Evolutionary conservation across 2,888 invertebrate species (phyloP), one percentile per base, ranked within the genome.

Genomic region (Patella caerulea): DNA sequence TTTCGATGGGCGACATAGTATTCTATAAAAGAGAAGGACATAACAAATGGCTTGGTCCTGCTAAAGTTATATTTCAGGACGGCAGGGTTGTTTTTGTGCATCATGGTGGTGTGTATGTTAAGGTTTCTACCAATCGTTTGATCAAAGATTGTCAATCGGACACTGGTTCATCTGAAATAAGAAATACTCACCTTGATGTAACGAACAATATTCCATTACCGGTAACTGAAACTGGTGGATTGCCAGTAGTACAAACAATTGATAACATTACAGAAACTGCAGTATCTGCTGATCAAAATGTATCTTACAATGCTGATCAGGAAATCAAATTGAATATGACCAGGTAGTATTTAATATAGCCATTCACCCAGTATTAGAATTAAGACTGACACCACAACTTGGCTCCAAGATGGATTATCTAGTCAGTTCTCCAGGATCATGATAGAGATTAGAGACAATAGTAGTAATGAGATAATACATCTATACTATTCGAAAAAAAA

Each of bases 321-420:
- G 56, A 71, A 55, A 76, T 76, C 17, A 53, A 29, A 1, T 45
- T 71, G 24, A 54, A n/a, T n/a, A n/a, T n/a, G n/a, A n/a, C n/a
- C n/a, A n/a, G n/a, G n/a, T n/a, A n/a, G n/a, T n/a, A n/a, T n/a
- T n/a, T n/a, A n/a, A n/a, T n/a, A n/a, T n/a, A n/a, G n/a, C n/a
- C n/a, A n/a, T n/a, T n/a, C n/a, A n/a, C n/a, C n/a, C n/a, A n/a
- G n/a, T n/a, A n/a, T n/a, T n/a, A n/a, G n/a, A n/a, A n/a, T n/a
- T n/a, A n/a, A n/a, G n/a, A n/a, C n/a, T n/a, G n/a, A n/a, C n/a
- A n/a, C n/a, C n/a, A n/a, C n/a, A n/a, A n/a, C n/a, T n/a, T n/a
- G n/a, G n/a, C n/a, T n/a, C n/a, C n/a, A n/a, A n/a, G n/a, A n/a
- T n/a, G n/a, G n/a, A n/a, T n/a, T n/a, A n/a, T n/a, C n/a, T n/a